These are phyloP conservation scores for Pyrochroa serraticornis DNA, from an alignment of 2,888 invertebrate species.

Conservation along the genomic window DNA sequence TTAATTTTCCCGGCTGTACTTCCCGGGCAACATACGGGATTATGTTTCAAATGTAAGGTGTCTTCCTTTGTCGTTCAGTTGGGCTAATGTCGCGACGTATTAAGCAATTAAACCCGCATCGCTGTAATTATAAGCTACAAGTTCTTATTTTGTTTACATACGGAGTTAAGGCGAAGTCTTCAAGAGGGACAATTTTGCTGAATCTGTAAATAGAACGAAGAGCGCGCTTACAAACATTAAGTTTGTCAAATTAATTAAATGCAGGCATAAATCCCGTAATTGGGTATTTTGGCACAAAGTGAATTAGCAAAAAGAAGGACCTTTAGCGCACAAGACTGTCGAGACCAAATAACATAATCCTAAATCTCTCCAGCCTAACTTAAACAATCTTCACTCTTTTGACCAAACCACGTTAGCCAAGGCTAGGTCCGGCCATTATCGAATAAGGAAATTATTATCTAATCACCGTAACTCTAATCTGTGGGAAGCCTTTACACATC, in stretches of 20 bases:
- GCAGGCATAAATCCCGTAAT: too few relatives aligned
- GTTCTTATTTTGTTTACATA: conserved; percentile 31
- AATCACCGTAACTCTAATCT: too few relatives aligned
- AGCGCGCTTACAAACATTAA: conserved; percentile 4
- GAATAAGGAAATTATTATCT: too few relatives aligned
- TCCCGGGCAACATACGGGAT: conserved; percentile 29
- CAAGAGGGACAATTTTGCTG: conserved; percentile 17
- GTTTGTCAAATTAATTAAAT: conserved; percentile 12
- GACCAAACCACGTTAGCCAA: too few relatives aligned
- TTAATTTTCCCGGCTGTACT: conserved; percentile 26
- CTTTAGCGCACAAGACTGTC: too few relatives aligned
- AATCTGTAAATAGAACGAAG: conserved; percentile 10
- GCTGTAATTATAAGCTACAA: conserved; percentile 40
- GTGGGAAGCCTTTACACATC: too few relatives aligned
- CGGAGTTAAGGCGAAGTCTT: conserved; percentile 12
- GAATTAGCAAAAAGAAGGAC: too few relatives aligned
- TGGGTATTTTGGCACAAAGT: too few relatives aligned
- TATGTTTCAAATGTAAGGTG: conserved; percentile 38
- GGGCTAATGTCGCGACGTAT: conserved; percentile 38
- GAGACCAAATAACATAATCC: too few relatives aligned
- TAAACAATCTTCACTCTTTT: too few relatives aligned
- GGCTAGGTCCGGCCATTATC: too few relatives aligned
- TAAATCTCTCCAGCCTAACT: too few relatives aligned
- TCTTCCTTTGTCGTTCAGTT: conserved; percentile 36
- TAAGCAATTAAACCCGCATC: conserved; percentile 42